Base-by-base conservation (phyloP, 2,113 vertebrate species). In the Corydoras maculifer region DNA sequence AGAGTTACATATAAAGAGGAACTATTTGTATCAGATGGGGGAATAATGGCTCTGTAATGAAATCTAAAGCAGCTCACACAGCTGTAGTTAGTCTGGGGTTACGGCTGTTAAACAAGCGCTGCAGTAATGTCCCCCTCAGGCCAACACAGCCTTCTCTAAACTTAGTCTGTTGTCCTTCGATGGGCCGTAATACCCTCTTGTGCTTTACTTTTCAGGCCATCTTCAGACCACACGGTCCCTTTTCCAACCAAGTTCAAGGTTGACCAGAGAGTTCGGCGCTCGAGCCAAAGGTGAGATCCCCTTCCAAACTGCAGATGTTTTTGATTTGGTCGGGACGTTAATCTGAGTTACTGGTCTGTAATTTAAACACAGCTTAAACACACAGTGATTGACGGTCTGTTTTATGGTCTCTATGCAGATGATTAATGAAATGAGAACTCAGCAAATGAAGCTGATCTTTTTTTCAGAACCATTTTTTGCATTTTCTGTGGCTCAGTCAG, bases 401-500 rank as follows among this genome's bases (percentile, higher is more conserved):
- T 35, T 50, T 55, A 49, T 43, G 35, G 2, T 65, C 32, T 14
- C 9, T 11, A 50, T 58, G 5, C 35, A 50, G 13, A 65, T 65
- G 59, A 62, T 62, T 15, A 53, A 62, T 54, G 49, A 3, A 70
- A 18, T 35, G 30, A 9, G n/a, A 62, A 18, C 13, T 31, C 54
- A 43, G 7, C 6, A 53, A 72, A 25, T 25, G 18, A 79, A 81
- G 70, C 50, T 69, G 69, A 67, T 43, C 7, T 43, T 43, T 43
- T 43, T 43, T 43, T 43, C 35, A 8, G 7, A 43, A 43, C 7
- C 51, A 58, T 74, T 79, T 75, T 78, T 51, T 49, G 43, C 31
- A 15, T 72, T 62, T 58, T 78, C 65, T 73, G 77, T 64, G 70
- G 74, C 9, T 4, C 14, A 31, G 31, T 54, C 58, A 66, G 65